phyloP scores from a whole-genome alignment of 92 coral and sea anemone genomes.

The Actinernus sp. region DNA sequence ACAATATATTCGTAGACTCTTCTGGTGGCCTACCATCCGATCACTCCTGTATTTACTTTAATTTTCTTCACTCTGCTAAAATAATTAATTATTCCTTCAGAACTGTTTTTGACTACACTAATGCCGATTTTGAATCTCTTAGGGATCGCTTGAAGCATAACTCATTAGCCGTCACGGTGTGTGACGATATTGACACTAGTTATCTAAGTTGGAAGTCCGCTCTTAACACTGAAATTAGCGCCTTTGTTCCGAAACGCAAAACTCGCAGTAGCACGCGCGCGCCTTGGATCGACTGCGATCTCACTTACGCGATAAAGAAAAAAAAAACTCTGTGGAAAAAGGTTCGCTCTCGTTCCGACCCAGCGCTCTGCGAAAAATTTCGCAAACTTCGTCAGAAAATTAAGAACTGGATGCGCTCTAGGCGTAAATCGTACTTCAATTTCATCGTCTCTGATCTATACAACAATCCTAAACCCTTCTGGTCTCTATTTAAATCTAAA shows the following conservation, averaged over 20 bases:
- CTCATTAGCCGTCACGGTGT: background rate
- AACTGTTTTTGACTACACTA: background rate
- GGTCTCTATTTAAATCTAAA: conserved; percentile 17
- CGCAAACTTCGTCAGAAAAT: conserved; percentile 30
- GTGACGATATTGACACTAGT: background rate
- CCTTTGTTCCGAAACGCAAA: conserved; percentile 4
- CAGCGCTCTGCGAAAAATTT: conserved; percentile 42
- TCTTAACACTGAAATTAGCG: background rate
- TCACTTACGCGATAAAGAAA: conserved; percentile 12
- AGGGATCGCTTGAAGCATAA: background rate
- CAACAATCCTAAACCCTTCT: conserved; percentile 20
- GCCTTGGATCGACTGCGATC: conserved; percentile 25
- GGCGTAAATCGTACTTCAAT: conserved; percentile 7
- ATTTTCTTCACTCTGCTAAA: too few species aligned
- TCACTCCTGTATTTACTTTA: too few species aligned
- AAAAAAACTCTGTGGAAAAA: conserved; percentile 11
- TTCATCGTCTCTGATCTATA: conserved; percentile 18
- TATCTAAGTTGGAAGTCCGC: background rate
- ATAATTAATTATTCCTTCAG: background rate
- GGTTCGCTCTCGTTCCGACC: conserved; percentile 29
- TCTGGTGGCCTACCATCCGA: too few species aligned
- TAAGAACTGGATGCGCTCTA: conserved; percentile 34
- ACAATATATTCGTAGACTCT: too few species aligned
- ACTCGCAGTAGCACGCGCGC: conserved; percentile 1
- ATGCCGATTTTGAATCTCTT: background rate